phyloP scores from a whole-genome alignment of 2,888 invertebrate species.

The Euplagia quadripunctaria region DNA sequence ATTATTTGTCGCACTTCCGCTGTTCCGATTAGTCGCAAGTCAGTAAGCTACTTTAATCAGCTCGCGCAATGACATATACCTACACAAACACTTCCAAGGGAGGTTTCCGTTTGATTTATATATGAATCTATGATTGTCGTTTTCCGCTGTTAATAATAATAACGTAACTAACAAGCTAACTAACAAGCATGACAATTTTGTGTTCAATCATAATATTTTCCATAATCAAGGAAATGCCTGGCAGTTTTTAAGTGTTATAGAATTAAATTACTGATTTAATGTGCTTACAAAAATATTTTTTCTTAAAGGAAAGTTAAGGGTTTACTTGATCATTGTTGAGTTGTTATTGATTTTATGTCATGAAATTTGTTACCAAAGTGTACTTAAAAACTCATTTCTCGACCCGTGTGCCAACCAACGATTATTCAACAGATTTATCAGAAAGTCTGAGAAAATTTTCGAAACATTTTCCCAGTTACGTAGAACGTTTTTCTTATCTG shows the following conservation, averaged over 20 bases:
- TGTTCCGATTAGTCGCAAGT: not conserved
- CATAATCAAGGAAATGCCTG: not conserved
- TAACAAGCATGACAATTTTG: constrained; percentile 2
- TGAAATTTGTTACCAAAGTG: not conserved
- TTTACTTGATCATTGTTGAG: not conserved
- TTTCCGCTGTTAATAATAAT: constrained; percentile 15
- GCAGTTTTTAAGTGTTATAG: no score
- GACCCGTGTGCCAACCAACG: not conserved
- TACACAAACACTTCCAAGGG: not conserved
- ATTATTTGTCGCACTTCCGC: no score
- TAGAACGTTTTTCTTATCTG: no score
- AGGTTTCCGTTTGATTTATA: constrained; percentile 3
- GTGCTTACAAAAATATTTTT: no score
- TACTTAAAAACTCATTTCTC: not conserved
- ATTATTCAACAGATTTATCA: not conserved
- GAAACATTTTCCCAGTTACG: not conserved
- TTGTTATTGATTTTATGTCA: not conserved
- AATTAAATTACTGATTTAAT: no score
- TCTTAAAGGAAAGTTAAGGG: no score
- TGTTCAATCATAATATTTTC: not conserved
- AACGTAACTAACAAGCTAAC: no score
- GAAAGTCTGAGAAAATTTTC: not conserved
- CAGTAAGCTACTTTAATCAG: not conserved
- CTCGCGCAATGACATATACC: not conserved
- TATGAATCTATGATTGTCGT: constrained; percentile 12